A percentile compares a stretch with the other conserved stretches of the same genome.
Evolutionary conservation across 2,888 invertebrate genomes (phyloP).

Genomic region (Drosophila borborema): DNA sequence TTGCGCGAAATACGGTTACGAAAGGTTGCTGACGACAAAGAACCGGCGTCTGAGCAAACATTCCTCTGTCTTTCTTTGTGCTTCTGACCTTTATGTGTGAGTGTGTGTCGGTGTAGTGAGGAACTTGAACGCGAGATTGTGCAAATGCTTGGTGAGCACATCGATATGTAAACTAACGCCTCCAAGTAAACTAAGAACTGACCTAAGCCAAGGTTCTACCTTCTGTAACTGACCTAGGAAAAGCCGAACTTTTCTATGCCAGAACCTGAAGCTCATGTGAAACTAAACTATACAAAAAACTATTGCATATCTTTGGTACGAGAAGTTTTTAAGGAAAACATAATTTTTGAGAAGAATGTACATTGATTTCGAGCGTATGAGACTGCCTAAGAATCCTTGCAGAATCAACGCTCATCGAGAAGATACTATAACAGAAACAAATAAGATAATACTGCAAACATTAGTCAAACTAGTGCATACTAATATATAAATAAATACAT

Average conservation of each 20-base stretch:
- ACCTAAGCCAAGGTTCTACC: slow-evolving; percentile 53
- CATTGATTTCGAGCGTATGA: slow-evolving; percentile 3
- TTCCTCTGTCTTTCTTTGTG: slow-evolving; percentile 46
- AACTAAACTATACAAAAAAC: slow-evolving; percentile 16
- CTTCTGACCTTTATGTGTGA: slow-evolving; percentile 26
- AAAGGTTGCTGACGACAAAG: slow-evolving; percentile 81
- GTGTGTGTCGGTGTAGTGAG: slow-evolving; percentile 28
- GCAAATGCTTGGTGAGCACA: not conserved
- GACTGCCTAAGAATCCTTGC: slow-evolving; percentile 27
- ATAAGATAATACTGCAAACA: not conserved
- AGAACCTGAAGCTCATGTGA: slow-evolving; percentile 25
- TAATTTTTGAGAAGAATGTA: slow-evolving; percentile 11
- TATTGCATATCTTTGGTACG: slow-evolving; percentile 40
- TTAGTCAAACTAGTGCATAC: not conserved
- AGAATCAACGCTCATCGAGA: not conserved
- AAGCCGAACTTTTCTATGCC: slow-evolving; percentile 19
- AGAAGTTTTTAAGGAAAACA: slow-evolving; percentile 26
- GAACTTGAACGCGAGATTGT: slow-evolving; percentile 28
- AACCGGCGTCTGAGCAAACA: slow-evolving; percentile 69
- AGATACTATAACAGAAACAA: not conserved
- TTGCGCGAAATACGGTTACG: slow-evolving; percentile 85
- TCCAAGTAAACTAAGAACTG: slow-evolving; percentile 46
- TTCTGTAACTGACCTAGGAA: slow-evolving; percentile 62
- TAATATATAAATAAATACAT: not conserved
- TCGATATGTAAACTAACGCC: slow-evolving; percentile 8